Evolutionary conservation across 2,888 invertebrate species (phyloP).

Genomic region (Gonocerus acuteangulatus): DNA sequence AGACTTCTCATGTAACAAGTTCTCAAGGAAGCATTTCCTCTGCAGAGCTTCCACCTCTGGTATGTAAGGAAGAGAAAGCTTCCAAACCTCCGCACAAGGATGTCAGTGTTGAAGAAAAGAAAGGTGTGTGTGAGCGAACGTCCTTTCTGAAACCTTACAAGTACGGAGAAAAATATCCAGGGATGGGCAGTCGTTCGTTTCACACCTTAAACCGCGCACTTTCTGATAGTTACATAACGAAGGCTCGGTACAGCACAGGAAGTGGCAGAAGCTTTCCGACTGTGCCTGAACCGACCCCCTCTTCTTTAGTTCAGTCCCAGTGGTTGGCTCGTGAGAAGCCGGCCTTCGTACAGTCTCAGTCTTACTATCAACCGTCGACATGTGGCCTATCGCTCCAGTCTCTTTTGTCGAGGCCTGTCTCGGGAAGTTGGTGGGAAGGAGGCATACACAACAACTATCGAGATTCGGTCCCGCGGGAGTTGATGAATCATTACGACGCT

Average conservation of each 20-base stretch:
- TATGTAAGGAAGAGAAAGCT: neutral
- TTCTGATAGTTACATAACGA: too few species aligned
- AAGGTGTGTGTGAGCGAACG: neutral
- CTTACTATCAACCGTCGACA: neutral
- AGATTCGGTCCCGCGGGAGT: neutral
- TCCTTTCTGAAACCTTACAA: conserved; percentile 14
- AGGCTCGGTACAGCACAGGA: too few species aligned
- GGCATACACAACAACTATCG: neutral
- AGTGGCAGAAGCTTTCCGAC: too few species aligned
- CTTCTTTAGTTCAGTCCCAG: neutral
- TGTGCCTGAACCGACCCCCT: too few species aligned
- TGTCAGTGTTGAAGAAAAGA: conserved; percentile 3
- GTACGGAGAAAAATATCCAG: neutral
- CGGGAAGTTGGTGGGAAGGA: neutral
- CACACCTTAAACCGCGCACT: neutral
- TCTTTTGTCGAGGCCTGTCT: neutral
- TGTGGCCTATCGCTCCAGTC: neutral
- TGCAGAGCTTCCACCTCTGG: neutral
- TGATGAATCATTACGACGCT: neutral
- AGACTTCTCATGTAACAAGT: neutral
- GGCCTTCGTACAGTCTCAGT: neutral
- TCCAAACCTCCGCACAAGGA: neutral
- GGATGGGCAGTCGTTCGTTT: neutral
- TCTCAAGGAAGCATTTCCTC: too few species aligned
- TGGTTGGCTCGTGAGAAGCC: neutral